Evolutionary conservation across 2,888 invertebrate genomes (phyloP).

Genomic region (Coelopa pilipes): DNA sequence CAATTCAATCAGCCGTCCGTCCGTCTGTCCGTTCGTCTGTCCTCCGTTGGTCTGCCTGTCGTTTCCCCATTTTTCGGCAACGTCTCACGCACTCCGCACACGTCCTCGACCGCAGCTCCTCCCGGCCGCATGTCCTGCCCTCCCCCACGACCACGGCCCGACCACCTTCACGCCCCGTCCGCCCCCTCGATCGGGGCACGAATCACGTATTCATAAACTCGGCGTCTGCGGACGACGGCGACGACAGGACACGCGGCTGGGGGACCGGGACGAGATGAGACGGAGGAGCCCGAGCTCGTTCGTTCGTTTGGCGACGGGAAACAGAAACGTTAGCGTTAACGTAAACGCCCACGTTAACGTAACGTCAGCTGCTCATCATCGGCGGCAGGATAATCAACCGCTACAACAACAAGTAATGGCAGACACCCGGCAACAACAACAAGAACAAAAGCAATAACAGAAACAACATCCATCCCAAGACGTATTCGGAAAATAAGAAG

Average conservation of each 20-base stretch:
- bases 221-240: background rate
- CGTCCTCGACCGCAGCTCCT: background rate
- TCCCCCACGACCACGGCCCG: background rate
- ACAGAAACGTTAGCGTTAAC: no score
- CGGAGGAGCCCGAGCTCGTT: no score
- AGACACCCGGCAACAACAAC: background rate
- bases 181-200: background rate
- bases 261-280: no score
- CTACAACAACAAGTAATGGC: background rate
- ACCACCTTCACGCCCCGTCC: background rate
- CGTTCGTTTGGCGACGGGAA: no score
- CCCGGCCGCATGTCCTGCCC: background rate
- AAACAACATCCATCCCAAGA: background rate
- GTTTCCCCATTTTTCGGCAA: no score
- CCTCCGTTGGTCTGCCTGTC: no score
- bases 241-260: no score
- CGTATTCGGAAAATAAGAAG: background rate
- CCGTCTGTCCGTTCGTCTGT: no score
- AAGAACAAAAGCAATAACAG: background rate
- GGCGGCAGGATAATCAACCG: background rate
- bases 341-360: no score
- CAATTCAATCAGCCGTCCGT: no score
- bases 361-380: no score
- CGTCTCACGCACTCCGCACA: background rate
- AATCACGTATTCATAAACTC: conserved; percentile 5